Evolutionary conservation across 2,113 vertebrate genomes (phyloP).

Genomic region (Grus americana): DNA sequence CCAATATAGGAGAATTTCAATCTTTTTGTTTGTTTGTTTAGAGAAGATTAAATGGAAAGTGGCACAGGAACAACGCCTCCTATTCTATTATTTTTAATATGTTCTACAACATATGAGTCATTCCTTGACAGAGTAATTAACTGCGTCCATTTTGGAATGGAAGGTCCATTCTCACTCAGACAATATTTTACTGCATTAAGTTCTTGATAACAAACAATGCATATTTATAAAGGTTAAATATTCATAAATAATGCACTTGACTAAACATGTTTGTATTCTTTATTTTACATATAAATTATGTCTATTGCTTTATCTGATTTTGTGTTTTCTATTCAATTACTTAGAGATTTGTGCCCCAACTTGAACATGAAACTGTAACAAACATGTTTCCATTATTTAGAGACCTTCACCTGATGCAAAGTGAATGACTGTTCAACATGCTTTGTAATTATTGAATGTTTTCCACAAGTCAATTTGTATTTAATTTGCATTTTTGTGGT

Average conservation of each 20-base stretch:
- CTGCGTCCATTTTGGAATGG: neutral
- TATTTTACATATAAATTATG: neutral
- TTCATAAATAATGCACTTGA: neutral
- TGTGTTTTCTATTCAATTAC: neutral
- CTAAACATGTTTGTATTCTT: neutral
- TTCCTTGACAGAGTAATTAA: neutral
- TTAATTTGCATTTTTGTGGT: neutral
- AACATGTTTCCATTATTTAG: neutral
- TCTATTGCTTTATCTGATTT: neutral
- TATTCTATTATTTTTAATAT: neutral
- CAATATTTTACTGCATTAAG: neutral
- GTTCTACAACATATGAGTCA: neutral
- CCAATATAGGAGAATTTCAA: neutral
- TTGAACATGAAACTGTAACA: neutral
- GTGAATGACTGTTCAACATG: neutral
- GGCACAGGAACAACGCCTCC: neutral
- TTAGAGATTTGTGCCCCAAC: neutral
- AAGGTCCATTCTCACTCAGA: neutral
- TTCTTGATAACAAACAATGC: neutral
- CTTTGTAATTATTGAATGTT: neutral
- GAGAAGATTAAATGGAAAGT: neutral
- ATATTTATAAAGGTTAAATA: neutral
- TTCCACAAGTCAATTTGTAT: neutral
- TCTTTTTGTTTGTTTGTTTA: neutral
- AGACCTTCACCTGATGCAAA: neutral